Evolutionary conservation across 2,888 invertebrate species (phyloP), one percentile per base, ranked within the genome.

Genomic region (Eilema sororculum): DNA sequence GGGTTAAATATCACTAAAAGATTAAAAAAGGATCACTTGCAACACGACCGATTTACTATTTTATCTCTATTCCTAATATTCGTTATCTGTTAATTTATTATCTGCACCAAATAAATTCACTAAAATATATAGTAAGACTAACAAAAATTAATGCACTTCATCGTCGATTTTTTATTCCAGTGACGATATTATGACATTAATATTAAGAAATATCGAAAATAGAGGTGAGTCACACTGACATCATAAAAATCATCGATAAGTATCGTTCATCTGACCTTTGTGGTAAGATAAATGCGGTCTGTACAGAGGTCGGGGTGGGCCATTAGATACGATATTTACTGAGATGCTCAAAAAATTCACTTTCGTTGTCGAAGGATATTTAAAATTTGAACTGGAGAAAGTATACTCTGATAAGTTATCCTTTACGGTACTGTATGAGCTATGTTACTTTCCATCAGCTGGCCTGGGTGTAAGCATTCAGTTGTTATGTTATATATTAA

Each of bases 231-330:
- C 92, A 91, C 85, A 87, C 91, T 92, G 91, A 92, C 92, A 91
- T 91, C 91, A 90, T 89, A 90, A 89, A 89, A 88, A 87, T 83
- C 78, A 78, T 88, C 88, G 92, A 91, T 92, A 90, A 88, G 85
- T 87, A 91, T 92, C 91, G 87, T 79, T 80, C 86, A 86, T 85
- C 86, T 93, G 93, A 94, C 93, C 93, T 94, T 94, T 93, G 84
- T 82, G 72, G 80, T 83, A 87, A 90, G 91, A 93, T 92, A 91
- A 90, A 92, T 91, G 89, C 88, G 90, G 85, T 86, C 89, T 83
- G 86, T 84, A 87, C 86, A 84, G 89, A 91, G 92, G 92, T 93
- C 91, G 87, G 73, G 70, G 75, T 74, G 76, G 90, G 92, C 89
- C 83, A 87, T 66, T 69, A 84, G 72, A 73, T 72, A 74, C 60